These are phyloP conservation scores for Tinea semifulvella DNA, from an alignment of 2,888 invertebrate genomes.

Conservation along the genomic window DNA sequence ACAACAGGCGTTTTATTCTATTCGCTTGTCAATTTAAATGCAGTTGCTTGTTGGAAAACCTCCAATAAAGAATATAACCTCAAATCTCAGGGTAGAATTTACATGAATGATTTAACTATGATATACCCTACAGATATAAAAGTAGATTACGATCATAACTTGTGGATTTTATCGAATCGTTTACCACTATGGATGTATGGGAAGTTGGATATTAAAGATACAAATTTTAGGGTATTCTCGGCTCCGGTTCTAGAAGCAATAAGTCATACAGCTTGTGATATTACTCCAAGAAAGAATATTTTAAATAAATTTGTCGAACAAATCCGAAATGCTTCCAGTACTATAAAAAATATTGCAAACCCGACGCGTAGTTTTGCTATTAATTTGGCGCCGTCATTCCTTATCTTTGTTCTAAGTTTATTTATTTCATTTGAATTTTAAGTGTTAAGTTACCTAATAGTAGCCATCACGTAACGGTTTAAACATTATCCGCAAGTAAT, in stretches of 20 bases:
- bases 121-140: slow-evolving; percentile 82
- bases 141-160: slow-evolving; percentile 73
- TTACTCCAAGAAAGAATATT: slow-evolving; percentile 64
- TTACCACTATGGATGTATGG: slow-evolving; percentile 77
- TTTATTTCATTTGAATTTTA: background rate
- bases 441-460: background rate
- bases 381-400: background rate
- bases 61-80: slow-evolving; percentile 72
- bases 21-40: slow-evolving; percentile 76
- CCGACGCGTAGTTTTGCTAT: background rate
- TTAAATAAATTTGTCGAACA: slow-evolving; percentile 62
- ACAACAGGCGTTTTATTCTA: slow-evolving; percentile 79
- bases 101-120: slow-evolving; percentile 75
- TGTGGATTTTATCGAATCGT: slow-evolving; percentile 80
- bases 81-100: slow-evolving; percentile 76
- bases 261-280: slow-evolving; percentile 75
- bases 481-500: too few species aligned
- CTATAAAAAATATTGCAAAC: slow-evolving; percentile 25
- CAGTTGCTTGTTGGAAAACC: slow-evolving; percentile 82
- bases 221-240: slow-evolving; percentile 77
- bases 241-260: slow-evolving; percentile 76
- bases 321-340: slow-evolving; percentile 50
- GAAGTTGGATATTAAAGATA: slow-evolving; percentile 66
- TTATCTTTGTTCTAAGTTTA: background rate
- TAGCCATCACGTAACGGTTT: too few species aligned